Evolutionary conservation across 2,797 vertebrate species (phyloP).

Genomic region (Crotalus adamanteus): DNA sequence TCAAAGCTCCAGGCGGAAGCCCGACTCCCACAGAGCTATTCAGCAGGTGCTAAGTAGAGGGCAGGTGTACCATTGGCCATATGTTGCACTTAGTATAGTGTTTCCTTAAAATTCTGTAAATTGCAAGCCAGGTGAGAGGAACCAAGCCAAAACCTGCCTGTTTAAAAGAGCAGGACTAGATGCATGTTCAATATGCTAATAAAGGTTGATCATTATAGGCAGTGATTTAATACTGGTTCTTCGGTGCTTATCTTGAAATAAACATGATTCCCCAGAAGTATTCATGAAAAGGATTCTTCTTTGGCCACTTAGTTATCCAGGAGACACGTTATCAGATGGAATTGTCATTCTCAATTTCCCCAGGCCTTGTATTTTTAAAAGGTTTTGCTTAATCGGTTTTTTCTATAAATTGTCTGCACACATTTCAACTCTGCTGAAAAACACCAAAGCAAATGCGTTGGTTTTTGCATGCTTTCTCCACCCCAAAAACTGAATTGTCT

Average conservation of each 20-base stretch:
- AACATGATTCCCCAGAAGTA: background rate
- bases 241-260: background rate
- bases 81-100: conserved; percentile 58
- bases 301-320: conserved; percentile 22
- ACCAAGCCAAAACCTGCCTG: conserved; percentile 35
- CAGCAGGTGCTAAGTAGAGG: conserved; percentile 81
- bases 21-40: conserved; percentile 41
- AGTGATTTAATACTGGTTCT: background rate
- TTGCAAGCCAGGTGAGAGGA: conserved; percentile 68
- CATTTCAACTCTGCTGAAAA: background rate
- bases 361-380: background rate
- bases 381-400: background rate
- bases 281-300: background rate
- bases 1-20: conserved; percentile 35
- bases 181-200: background rate
- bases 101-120: conserved; percentile 65
- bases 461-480: conserved; percentile 14
- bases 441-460: conserved; percentile 21
- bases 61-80: conserved; percentile 79
- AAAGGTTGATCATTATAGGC: conserved; percentile 5
- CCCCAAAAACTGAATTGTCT: conserved; percentile 35
- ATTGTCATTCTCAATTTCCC: background rate
- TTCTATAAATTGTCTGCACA: background rate
- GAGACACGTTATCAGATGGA: background rate
- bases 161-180: background rate